Percentiles rank a stretch among this genome's conserved stretches.
phyloP scores from a whole-genome alignment of 2,888 invertebrate genomes.

The Dichetophora obliterata region DNA sequence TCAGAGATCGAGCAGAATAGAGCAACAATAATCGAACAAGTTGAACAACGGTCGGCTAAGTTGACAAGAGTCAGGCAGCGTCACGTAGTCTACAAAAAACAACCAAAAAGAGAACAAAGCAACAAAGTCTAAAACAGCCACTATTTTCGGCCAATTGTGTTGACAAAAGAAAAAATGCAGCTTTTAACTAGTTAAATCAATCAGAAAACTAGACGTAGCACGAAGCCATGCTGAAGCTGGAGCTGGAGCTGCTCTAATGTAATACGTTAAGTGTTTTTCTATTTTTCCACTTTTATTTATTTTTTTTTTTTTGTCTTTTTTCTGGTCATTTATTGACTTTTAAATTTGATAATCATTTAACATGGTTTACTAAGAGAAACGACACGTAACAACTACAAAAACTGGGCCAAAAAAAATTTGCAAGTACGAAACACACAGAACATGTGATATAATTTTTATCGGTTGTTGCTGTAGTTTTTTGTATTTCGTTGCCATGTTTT shows the following conservation, averaged over 20 bases:
- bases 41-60: neutral
- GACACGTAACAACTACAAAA: neutral
- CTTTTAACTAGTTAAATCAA: slow-evolving; percentile 5
- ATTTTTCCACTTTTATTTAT: neutral
- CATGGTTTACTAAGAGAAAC: neutral
- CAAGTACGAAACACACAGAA: neutral
- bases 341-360: slow-evolving; percentile 20
- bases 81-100: neutral
- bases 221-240: neutral
- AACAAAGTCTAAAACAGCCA: neutral
- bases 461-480: neutral
- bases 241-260: neutral
- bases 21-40: neutral
- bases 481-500: neutral
- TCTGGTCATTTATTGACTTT: slow-evolving; percentile 25
- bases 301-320: neutral
- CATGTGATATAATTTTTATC: slow-evolving; percentile 11
- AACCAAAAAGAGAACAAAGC: neutral
- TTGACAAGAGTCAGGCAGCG: neutral
- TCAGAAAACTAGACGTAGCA: neutral
- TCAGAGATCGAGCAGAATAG: neutral
- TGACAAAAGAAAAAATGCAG: neutral
- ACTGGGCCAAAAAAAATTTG: neutral
- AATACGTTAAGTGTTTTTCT: neutral
- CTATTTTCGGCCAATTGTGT: neutral